A percentile compares a stretch with the other conserved stretches of the same genome.
phyloP scores from a whole-genome alignment of 1,140 invertebrate species.

The Drosophila biarmipes region DNA sequence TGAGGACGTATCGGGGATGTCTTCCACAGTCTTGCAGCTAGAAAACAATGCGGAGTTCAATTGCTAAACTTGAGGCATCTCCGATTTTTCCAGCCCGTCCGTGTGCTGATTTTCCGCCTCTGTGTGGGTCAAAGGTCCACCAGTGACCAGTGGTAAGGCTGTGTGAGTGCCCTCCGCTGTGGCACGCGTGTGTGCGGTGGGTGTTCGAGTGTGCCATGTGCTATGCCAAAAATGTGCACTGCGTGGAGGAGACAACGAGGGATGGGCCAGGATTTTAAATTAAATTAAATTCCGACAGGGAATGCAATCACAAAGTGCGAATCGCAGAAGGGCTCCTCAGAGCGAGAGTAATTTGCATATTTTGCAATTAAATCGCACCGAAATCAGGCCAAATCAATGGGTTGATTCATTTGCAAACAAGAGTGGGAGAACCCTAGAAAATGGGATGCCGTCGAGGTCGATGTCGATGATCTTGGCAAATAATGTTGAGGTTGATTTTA shows the following conservation, averaged over 20 bases:
- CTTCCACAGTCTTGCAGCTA: neutral
- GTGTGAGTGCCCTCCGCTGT: neutral
- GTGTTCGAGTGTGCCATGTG: constrained; percentile 19
- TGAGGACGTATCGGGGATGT: too few species aligned
- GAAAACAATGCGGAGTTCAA: neutral
- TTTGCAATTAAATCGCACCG: constrained; percentile 46
- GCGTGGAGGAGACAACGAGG: constrained; percentile 24
- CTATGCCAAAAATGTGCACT: constrained; percentile 61
- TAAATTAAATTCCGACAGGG: constrained; percentile 64
- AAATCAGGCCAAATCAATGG: constrained; percentile 24
- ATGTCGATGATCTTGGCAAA: neutral
- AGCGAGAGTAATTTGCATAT: constrained; percentile 41
- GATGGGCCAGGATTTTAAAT: constrained; percentile 52
- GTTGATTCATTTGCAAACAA: constrained; percentile 27
- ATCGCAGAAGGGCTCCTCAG: too few species aligned
- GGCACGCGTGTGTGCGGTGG: neutral
- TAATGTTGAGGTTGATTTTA: neutral
- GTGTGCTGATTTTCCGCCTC: neutral
- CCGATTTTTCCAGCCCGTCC: constrained; percentile 8
- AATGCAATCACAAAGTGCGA: constrained; percentile 29
- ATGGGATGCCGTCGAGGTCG: neutral
- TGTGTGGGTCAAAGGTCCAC: constrained; percentile 13
- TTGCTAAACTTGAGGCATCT: constrained; percentile 45
- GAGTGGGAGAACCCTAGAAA: neutral
- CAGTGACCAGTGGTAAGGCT: neutral